A percentile compares a stretch with the other conserved stretches of the same genome.
These are phyloP conservation scores for Rhinolophus sinicus DNA, from an alignment of 2,113 vertebrate species.

Conservation along the genomic window DNA sequence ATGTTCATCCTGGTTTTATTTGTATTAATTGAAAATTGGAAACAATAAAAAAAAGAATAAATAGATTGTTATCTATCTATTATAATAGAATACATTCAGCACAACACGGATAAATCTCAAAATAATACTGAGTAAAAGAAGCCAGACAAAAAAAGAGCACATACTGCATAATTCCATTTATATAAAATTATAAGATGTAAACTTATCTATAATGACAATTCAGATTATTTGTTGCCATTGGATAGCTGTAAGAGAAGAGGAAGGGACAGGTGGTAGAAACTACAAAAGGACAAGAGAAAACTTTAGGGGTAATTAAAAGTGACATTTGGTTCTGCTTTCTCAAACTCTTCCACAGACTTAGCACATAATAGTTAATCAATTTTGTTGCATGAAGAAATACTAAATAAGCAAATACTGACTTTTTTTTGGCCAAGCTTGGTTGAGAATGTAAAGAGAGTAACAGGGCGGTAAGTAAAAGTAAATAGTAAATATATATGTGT, in stretches of 20 bases:
- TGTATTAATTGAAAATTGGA: background rate
- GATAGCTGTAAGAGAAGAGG: background rate
- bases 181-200: background rate
- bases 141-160: background rate
- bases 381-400: background rate
- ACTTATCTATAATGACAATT: background rate
- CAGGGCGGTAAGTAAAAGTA: background rate
- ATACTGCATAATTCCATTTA: background rate
- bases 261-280: background rate
- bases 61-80: background rate
- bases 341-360: background rate
- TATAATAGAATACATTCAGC: background rate
- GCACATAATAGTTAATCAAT: background rate
- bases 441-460: background rate
- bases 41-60: background rate
- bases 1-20: background rate
- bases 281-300: background rate
- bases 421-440: background rate
- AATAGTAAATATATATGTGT: background rate
- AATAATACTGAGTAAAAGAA: background rate
- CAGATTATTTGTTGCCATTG: background rate
- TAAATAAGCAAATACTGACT: background rate
- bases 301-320: background rate
- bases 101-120: background rate
- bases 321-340: background rate